These are phyloP conservation scores for Sebastes nivosus DNA, from an alignment of 2,797 vertebrate species.

Conservation along the genomic window DNA sequence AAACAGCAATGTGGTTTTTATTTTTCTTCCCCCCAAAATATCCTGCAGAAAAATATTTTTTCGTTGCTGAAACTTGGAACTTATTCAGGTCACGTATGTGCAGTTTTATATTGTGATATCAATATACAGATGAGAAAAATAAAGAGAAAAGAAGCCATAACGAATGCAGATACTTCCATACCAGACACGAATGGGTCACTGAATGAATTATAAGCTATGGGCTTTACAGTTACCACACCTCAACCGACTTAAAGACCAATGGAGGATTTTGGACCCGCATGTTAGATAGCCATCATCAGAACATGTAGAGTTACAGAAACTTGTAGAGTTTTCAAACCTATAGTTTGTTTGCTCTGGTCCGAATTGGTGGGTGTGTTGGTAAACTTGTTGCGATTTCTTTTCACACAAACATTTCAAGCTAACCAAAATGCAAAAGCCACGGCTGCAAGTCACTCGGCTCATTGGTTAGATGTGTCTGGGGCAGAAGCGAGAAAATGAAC, in stretches of 20 bases:
- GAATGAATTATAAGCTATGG: not conserved
- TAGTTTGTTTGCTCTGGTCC: not conserved
- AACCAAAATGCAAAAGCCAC: not conserved
- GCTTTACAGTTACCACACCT: not conserved
- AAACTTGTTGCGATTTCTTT: not conserved
- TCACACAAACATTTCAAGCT: not conserved
- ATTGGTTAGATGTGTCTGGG: not conserved
- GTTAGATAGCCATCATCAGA: not conserved
- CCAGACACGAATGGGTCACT: not conserved
- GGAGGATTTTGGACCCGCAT: not conserved
- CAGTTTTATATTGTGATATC: not conserved
- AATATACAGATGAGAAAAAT: not conserved
- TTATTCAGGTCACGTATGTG: not conserved
- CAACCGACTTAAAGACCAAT: not conserved
- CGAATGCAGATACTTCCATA: too few species aligned
- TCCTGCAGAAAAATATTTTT: not conserved
- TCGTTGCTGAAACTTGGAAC: not conserved
- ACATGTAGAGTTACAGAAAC: too few species aligned
- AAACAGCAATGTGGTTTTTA: not conserved
- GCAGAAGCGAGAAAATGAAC: not conserved
- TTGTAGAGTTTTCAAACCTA: not conserved
- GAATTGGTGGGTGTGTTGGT: not conserved
- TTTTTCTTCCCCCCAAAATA: not conserved
- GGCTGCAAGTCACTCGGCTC: not conserved
- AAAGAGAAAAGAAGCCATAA: too few species aligned